These are phyloP conservation scores for Triplophysa bombifrons DNA, from an alignment of 2,797 vertebrate species.

Conservation along the genomic window DNA sequence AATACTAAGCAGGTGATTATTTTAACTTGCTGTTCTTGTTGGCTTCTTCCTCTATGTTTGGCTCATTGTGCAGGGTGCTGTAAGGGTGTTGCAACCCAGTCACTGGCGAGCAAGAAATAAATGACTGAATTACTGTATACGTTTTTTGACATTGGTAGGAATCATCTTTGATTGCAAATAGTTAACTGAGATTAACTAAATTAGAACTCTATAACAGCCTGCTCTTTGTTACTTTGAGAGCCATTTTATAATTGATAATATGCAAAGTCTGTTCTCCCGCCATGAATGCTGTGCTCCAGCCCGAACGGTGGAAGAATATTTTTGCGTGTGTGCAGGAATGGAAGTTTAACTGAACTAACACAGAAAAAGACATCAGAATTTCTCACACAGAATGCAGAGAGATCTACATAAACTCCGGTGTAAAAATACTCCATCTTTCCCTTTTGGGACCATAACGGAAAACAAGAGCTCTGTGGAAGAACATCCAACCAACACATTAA, in stretches of 20 bases:
- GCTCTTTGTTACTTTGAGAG: slow-evolving; percentile 39
- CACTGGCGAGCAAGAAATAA: slow-evolving; percentile 5
- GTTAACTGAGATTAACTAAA: not conserved
- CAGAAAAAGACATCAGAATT: slow-evolving; percentile 38
- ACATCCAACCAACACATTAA: slow-evolving; percentile 53
- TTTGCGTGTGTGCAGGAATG: slow-evolving; percentile 22
- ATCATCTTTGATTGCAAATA: slow-evolving; percentile 2
- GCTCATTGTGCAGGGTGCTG: slow-evolving; percentile 24
- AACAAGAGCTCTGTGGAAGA: slow-evolving; percentile 42
- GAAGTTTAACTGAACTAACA: slow-evolving; percentile 45
- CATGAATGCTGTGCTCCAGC: slow-evolving; percentile 44
- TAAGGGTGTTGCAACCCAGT: slow-evolving; percentile 6
- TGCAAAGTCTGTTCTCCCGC: slow-evolving; percentile 41
- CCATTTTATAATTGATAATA: slow-evolving; percentile 46
- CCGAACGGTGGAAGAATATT: slow-evolving; percentile 32
- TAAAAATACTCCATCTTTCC: slow-evolving; percentile 35
- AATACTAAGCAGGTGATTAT: slow-evolving; percentile 53
- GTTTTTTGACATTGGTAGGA: not conserved
- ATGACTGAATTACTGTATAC: not conserved
- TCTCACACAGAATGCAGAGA: slow-evolving; percentile 33
- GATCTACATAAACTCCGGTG: slow-evolving; percentile 15
- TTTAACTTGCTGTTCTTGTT: slow-evolving; percentile 42
- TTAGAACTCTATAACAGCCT: slow-evolving; percentile 11
- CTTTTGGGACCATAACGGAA: slow-evolving; percentile 21
- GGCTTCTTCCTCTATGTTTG: slow-evolving; percentile 22